These are phyloP conservation scores for Accipiter virgatus DNA, from an alignment of 2,113 vertebrate genomes.

Conservation along the genomic window DNA sequence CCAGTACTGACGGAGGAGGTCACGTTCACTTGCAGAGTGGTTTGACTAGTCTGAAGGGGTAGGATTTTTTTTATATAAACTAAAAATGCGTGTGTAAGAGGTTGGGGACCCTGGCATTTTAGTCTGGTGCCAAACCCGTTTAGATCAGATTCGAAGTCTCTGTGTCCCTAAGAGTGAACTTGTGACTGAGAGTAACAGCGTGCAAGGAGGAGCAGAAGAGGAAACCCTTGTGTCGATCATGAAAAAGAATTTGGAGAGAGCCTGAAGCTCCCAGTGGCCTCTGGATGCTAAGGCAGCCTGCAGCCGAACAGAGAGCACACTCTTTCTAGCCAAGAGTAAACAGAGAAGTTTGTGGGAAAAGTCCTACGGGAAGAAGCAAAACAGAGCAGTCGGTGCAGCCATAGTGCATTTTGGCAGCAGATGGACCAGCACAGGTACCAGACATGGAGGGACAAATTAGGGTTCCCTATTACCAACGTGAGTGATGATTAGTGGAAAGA, in stretches of 20 bases:
- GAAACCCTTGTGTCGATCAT: neutral
- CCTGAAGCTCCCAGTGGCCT: neutral
- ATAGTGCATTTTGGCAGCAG: neutral
- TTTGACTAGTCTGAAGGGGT: neutral
- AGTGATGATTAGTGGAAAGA: neutral
- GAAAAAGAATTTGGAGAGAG: neutral
- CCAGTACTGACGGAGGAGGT: neutral
- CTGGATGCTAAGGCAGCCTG: neutral
- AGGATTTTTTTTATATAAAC: neutral
- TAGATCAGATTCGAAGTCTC: neutral
- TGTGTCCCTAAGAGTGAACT: neutral
- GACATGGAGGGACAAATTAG: neutral
- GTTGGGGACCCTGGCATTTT: neutral
- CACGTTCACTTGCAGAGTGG: neutral
- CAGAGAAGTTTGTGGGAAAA: neutral
- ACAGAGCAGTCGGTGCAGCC: neutral
- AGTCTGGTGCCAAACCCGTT: neutral
- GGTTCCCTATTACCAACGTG: neutral
- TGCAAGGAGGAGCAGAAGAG: neutral
- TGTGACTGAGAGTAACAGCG: neutral
- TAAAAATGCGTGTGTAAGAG: neutral
- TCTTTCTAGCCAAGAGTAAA: neutral
- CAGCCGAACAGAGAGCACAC: neutral
- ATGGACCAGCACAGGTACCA: neutral
- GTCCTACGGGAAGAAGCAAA: neutral